Evolutionary conservation across 1,140 invertebrate species (phyloP), one percentile per base, ranked within the genome.

Genomic region (Chrysomallon squamiferum): DNA sequence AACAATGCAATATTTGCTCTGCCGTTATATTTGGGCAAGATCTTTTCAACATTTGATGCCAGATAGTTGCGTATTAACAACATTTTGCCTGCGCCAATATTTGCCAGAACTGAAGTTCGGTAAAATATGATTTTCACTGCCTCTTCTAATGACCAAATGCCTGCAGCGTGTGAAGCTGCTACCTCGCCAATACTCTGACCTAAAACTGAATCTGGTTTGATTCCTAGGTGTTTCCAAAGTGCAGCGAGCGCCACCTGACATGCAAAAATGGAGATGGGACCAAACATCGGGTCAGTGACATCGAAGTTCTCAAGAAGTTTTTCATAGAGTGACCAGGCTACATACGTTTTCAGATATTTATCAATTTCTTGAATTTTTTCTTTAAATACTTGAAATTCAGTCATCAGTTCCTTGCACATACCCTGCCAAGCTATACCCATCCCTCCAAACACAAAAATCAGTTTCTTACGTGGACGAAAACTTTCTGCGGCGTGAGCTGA

Each of bases 361-460:
- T 77, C 73, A 29, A 79, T 66, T 49, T 73, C 58, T 38, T 62
- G 5, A n/a, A 77, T 22, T 2, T 64, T 60, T 15, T 62, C 47
- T 47, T 49, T 47, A 38, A 79, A 79, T 0, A 57, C 33, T n/a
- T 18, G 13, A 33, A 32, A 30, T 5, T 65, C 35, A n/a, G 52
- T 35, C 62, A 77, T 59, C 2, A 76, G 20, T n/a, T 66, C 43
- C 22, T 47, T 56, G 38, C 73, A 75, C 76, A 77, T 78, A 4
- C 73, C 76, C 11, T 61, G 41, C 73, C 74, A 76, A 1, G 59
- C 32, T 9, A 71, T 79, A 15, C 76, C 75, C 60, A 78, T 75
- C 3, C 76, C 78, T 72, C 75, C 72, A 62, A 74, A 80, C 13
- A 75, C 72, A 60, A 75, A 75, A 18, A 74, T 63, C 25, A 75